Base-by-base conservation (phyloP, 1,140 invertebrate species). In the Cydia strobilella region DNA sequence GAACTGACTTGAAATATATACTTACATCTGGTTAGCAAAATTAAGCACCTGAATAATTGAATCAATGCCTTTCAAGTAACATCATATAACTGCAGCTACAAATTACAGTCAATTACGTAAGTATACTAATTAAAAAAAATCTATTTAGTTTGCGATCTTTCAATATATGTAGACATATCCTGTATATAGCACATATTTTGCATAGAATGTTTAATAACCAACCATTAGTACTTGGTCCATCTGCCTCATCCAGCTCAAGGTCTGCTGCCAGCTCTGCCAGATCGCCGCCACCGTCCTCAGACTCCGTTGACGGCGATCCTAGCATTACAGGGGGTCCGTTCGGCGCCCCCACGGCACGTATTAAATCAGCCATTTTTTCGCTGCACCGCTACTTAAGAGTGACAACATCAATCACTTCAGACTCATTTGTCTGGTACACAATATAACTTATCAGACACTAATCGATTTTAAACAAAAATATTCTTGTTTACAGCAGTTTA, bases 271-370 rank as follows among this genome's bases (percentile, higher is more conserved):
- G 92, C 84, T 95, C 95, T 23, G 93, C 94, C 71, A 95, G 84
- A 85, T 95, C 95, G 77, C 94, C 95, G 76, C 96, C 96, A 75
- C 96, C 96, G 87, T 98, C 96, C 85, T 97, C 97, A 76, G 96
- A 97, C 85, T 96, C 96, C 76, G 96, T 96, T 80, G 96, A 96
- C n/a, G 97, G 96, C 66, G 96, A 97, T 74, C 96, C 96, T 76
- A 96, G 94, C 93, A 96, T 95, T 84, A 94, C 87, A 82, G 94
- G 93, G 86, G 94, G 94, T 89, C 93, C 94, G 76, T 94, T 94
- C 76, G 94, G 94, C 79, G 94, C 93, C 88, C 94, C 94, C 90
- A 94, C 94, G 84, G 94, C 91, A 78, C 95, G 94, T 84, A 95
- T 95, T 84, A 95, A 90, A 93, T 95, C 95, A 86, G 95, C 95